phyloP scores from a whole-genome alignment of 2,888 invertebrate species.

The Andrena minutula region DNA sequence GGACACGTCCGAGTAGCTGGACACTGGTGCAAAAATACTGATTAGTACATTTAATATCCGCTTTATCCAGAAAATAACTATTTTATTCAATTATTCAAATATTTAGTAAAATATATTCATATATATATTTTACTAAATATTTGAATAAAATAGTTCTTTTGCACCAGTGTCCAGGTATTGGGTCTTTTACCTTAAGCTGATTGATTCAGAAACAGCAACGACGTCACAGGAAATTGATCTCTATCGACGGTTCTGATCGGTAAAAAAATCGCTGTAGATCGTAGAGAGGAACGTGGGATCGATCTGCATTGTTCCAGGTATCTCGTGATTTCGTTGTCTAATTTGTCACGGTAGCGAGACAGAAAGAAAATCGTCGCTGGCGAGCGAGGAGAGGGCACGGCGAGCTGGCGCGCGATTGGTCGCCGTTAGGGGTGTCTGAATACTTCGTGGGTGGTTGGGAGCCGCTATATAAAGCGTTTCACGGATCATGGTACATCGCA shows the following conservation, averaged over 20 bases:
- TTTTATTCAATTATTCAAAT: too few species aligned
- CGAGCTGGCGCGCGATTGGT: constrained; percentile 58
- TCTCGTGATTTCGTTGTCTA: constrained; percentile 11
- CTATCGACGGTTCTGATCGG: not conserved
- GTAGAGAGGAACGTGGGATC: not conserved
- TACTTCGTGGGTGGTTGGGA: constrained; percentile 76
- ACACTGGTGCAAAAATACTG: too few species aligned
- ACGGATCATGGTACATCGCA: constrained; percentile 74
- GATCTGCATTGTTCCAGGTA: not conserved
- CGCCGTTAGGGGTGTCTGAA: constrained; percentile 59
- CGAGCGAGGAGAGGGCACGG: constrained; percentile 44
- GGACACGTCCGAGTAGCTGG: too few species aligned
- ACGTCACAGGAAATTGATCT: not conserved
- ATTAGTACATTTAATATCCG: too few species aligned
- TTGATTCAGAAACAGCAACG: too few species aligned
- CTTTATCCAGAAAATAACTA: too few species aligned
- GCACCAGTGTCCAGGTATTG: too few species aligned
- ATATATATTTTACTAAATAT: too few species aligned
- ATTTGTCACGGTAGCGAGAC: constrained; percentile 27
- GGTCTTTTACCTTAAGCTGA: too few species aligned
- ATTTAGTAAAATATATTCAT: too few species aligned
- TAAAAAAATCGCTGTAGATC: not conserved
- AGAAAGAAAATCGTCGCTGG: constrained; percentile 32
- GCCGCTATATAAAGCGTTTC: constrained; percentile 79
- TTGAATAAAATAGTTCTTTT: too few species aligned